Conservation (phyloP, 2,113 vertebrate genomes). For the Hemiscyllium ocellatum region DNA sequence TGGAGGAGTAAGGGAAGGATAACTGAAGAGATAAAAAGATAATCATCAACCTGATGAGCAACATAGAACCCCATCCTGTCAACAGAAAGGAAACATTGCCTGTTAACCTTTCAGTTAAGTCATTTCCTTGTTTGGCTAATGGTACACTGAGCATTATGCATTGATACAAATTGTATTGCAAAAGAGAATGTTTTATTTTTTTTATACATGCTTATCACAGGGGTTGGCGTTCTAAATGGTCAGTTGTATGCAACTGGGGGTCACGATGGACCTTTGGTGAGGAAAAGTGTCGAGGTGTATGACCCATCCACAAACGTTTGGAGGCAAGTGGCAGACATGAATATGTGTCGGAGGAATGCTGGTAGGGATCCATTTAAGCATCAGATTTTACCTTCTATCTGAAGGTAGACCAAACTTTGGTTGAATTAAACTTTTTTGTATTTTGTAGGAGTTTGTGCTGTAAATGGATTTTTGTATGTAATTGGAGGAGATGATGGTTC, state of each 20-base stretch:
- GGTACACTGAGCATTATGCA: background rate
- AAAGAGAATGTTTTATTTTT: background rate
- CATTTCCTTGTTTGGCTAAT: background rate
- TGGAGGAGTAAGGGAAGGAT: background rate
- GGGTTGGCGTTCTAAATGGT: slow-evolving; percentile 80
- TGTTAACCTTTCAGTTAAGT: background rate
- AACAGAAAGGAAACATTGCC: background rate
- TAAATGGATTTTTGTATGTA: slow-evolving; percentile 87
- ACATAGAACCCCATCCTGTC: background rate
- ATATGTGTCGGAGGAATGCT: slow-evolving; percentile 93
- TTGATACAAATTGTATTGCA: background rate
- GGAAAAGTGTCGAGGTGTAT: slow-evolving; percentile 91
- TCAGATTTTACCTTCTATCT: background rate
- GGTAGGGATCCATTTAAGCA: slow-evolving; percentile 55
- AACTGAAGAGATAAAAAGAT: background rate
- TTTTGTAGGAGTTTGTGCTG: slow-evolving; percentile 77
- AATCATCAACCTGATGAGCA: background rate
- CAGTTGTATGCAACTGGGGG: slow-evolving; percentile 86
- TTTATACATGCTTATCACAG: slow-evolving; percentile 54
- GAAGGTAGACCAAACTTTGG: background rate
- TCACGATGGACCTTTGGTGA: slow-evolving; percentile 86
- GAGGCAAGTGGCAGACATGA: slow-evolving; percentile 93
- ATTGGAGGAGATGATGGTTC: slow-evolving; percentile 92
- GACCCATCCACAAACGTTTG: slow-evolving; percentile 79
- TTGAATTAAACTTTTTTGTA: slow-evolving; percentile 39